Conservation (phyloP, 2,797 vertebrate species). For the Hyperoplus lanceolatus region DNA sequence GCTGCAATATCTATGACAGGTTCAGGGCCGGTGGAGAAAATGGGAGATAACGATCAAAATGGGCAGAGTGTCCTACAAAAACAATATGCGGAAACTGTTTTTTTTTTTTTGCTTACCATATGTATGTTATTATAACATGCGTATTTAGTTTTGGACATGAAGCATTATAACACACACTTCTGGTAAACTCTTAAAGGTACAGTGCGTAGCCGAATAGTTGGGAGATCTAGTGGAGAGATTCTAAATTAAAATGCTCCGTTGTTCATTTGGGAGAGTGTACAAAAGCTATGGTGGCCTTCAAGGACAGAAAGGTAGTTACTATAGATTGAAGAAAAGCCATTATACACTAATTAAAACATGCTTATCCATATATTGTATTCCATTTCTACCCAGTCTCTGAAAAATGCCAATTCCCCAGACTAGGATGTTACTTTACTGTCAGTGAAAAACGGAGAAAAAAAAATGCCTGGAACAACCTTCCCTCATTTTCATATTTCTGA, state of each 20-base stretch:
- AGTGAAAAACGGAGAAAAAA: neutral
- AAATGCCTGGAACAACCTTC: neutral
- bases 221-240: no score
- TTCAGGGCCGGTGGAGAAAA: constrained; percentile 29
- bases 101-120: neutral
- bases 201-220: no score
- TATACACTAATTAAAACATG: no score
- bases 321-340: no score
- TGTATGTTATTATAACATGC: neutral
- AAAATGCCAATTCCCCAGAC: no score
- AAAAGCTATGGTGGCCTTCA: no score
- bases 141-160: neutral
- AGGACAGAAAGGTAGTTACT: no score
- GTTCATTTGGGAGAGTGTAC: no score
- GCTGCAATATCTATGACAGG: constrained; percentile 35
- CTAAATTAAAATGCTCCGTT: no score
- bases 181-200: neutral
- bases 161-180: neutral
- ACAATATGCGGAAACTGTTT: neutral
- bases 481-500: constrained; percentile 25
- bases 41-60: constrained; percentile 20
- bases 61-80: neutral
- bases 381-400: no score
- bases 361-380: no score
- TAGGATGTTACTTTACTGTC: no score